phyloP scores from a whole-genome alignment of 2,888 invertebrate species.

The Thysanoteuthis rhombus region DNA sequence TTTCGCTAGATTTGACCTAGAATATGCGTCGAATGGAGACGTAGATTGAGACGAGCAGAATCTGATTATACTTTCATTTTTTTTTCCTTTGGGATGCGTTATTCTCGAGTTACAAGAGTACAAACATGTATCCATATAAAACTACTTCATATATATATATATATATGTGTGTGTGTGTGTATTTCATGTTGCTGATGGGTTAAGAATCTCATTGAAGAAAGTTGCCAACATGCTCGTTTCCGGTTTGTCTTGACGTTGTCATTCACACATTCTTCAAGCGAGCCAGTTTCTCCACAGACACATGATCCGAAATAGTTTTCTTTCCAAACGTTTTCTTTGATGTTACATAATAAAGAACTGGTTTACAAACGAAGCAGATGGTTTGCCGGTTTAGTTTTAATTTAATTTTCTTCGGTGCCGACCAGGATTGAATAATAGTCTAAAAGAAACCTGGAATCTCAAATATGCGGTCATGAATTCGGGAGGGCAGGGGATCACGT shows the following conservation, averaged over 20 bases:
- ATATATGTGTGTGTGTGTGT: background rate
- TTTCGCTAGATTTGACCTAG: too few relatives aligned
- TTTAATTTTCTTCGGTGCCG: background rate
- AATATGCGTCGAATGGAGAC: too few relatives aligned
- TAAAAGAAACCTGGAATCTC: background rate
- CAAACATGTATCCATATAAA: too few relatives aligned
- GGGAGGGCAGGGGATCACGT: background rate
- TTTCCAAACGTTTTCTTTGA: background rate
- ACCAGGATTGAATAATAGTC: background rate
- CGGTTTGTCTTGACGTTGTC: background rate
- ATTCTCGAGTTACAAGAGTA: too few relatives aligned
- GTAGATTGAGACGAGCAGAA: too few relatives aligned
- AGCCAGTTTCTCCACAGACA: background rate
- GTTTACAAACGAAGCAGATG: background rate
- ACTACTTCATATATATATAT: too few relatives aligned
- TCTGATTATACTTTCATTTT: too few relatives aligned
- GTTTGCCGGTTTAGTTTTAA: background rate
- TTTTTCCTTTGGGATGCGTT: too few relatives aligned
- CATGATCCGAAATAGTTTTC: background rate
- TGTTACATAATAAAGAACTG: background rate
- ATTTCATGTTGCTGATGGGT: background rate
- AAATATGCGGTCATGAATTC: background rate
- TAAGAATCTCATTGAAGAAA: background rate
- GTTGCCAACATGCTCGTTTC: background rate
- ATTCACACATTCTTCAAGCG: background rate